Percentiles rank a stretch among this genome's conserved stretches.
phyloP scores from a whole-genome alignment of 2,113 vertebrate species.

The Scytalopus superciliaris region DNA sequence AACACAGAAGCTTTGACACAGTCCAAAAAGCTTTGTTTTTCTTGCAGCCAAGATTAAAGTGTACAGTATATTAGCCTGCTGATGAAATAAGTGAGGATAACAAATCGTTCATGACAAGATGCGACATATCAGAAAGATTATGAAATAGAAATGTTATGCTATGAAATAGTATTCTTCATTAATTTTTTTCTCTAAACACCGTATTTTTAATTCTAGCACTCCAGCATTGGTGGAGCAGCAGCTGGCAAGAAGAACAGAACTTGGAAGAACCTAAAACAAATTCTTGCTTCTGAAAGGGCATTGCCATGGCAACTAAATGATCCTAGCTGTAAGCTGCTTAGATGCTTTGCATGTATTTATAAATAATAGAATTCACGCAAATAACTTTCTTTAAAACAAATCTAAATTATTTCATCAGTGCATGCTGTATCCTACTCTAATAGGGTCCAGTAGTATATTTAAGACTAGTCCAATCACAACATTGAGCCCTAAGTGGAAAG shows the following conservation, averaged over 20 bases:
- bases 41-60: constrained; percentile 40
- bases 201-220: constrained; percentile 82
- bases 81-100: constrained; percentile 36
- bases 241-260: constrained; percentile 98
- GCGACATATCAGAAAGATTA: neutral
- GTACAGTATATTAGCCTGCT: neutral
- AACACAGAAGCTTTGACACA: constrained; percentile 21
- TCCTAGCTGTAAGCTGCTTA: constrained; percentile 89
- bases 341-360: constrained; percentile 58
- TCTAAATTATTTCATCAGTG: neutral
- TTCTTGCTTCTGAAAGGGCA: constrained; percentile 91
- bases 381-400: constrained; percentile 59
- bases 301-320: constrained; percentile 93
- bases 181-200: constrained; percentile 40
- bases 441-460: neutral
- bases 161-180: neutral
- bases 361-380: constrained; percentile 62
- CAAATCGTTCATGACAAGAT: constrained; percentile 18
- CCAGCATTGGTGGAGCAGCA: constrained; percentile 92
- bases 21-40: constrained; percentile 31
- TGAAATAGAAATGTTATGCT: constrained; percentile 6
- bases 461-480: neutral
- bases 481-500: neutral
- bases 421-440: neutral
- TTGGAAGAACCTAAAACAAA: constrained; percentile 99